Percentiles rank a stretch among this genome's conserved stretches.
Conservation (phyloP, 2,888 invertebrate species). For the Polymixis flavicincta region DNA sequence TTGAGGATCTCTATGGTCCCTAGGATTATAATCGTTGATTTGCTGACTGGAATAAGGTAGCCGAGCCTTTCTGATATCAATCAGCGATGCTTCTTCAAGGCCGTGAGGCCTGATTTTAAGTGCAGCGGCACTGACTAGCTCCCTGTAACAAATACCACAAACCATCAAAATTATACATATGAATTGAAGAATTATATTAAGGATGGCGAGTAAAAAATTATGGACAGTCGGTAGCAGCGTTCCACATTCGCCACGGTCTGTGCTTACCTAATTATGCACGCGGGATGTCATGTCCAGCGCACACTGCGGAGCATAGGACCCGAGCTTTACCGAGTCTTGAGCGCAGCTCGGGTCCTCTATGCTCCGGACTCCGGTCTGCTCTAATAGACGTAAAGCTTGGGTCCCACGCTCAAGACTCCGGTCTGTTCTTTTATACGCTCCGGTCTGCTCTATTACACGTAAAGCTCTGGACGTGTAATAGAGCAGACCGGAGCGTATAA, state of each 20-base stretch:
- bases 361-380: too few species aligned
- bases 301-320: too few species aligned
- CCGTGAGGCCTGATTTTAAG: constrained; percentile 32
- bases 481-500: too few species aligned
- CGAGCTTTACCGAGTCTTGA: too few species aligned
- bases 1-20: constrained; percentile 69
- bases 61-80: constrained; percentile 71
- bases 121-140: constrained; percentile 68
- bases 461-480: too few species aligned
- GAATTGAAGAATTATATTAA: neutral
- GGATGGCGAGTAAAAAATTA: neutral
- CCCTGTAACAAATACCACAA: constrained; percentile 69
- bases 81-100: constrained; percentile 29
- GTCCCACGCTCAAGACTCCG: too few species aligned
- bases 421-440: too few species aligned
- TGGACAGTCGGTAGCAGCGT: too few species aligned
- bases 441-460: too few species aligned
- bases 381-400: too few species aligned
- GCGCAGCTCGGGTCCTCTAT: too few species aligned
- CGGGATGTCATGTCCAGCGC: neutral
- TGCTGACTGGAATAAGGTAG: constrained; percentile 61
- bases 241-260: neutral
- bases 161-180: neutral
- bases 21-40: constrained; percentile 72
- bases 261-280: neutral